Evolutionary conservation across 2,888 invertebrate species (phyloP).

Genomic region (Clepsis dumicolana): DNA sequence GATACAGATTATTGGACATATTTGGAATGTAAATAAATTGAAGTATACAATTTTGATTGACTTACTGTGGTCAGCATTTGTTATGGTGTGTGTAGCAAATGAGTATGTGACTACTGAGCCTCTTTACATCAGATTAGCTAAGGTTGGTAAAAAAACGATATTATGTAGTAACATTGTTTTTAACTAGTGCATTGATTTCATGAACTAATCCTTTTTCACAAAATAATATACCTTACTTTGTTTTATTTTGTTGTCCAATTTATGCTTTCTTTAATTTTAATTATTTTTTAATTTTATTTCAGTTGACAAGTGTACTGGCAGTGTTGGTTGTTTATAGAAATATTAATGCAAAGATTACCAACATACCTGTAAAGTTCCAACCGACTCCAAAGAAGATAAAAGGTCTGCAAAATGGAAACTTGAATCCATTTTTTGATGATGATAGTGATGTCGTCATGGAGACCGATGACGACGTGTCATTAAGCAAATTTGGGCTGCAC

Average conservation of each 20-base stretch:
- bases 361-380: constrained; percentile 50
- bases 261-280: background rate
- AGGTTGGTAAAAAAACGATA: constrained; percentile 62
- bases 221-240: too few relatives aligned
- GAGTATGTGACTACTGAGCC: constrained; percentile 59
- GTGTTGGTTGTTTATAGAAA: constrained; percentile 68
- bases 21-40: constrained; percentile 70
- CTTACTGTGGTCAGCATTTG: constrained; percentile 74
- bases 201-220: too few relatives aligned
- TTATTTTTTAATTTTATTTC: constrained; percentile 56
- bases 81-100: constrained; percentile 63
- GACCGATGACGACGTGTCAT: constrained; percentile 79
- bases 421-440: constrained; percentile 60
- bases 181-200: too few relatives aligned
- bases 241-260: too few relatives aligned
- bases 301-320: constrained; percentile 68
- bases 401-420: constrained; percentile 59
- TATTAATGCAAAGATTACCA: constrained; percentile 57
- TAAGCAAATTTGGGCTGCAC: constrained; percentile 77
- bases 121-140: constrained; percentile 64
- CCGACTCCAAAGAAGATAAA: constrained; percentile 65
- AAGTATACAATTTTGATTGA: constrained; percentile 72
- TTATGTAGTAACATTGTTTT: background rate
- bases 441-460: constrained; percentile 67
- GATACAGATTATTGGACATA: constrained; percentile 74